Evolutionary conservation across 2,113 vertebrate species (phyloP), one percentile per base, ranked within the genome.

Genomic region (Clupea harengus): DNA sequence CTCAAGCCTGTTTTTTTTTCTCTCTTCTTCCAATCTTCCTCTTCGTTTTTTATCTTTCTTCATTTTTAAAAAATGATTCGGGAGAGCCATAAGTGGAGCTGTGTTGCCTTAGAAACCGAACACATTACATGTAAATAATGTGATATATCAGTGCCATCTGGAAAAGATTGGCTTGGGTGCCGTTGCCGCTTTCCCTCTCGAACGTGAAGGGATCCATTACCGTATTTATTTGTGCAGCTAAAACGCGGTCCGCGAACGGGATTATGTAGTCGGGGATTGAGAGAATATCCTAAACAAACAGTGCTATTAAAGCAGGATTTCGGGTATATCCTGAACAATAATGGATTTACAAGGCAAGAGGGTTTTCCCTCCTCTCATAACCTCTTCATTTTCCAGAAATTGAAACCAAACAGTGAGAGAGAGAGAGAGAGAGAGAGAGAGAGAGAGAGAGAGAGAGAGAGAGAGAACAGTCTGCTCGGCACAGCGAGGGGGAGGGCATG

Each of bases 71-170:
- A 54, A 72, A 84, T 49, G 87, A 90, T 87, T 86, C 81, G 88
- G 32, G 22, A 90, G 88, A 86, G 87, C 88, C 49, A 49, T 80
- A 89, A 88, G 89, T 85, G 89, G 93, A 95, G 92, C 92, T 57
- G 89, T 87, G 93, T 96, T 95, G 94, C 95, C 95, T 92, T 93
- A 94, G 95, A 94, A 96, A 97, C 94, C 86, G 91, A 96, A 28
- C 64, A n/a, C 94, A 96, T 94, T 93, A 94, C 94, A 96, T 92
- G 96, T 94, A 96, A 97, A 96, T 93, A 95, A 94, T 93, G 92
- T 95, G 95, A 97, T 97, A 96, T 96, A 95, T 97, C 91, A 94
- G 93, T 97, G 96, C 94, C 97, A 97, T 99, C 96, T 98, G 97
- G 96, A 97, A 97, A 92, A 96, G 94, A 97, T 96, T 95, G 95